Conservation (phyloP, 1,140 invertebrate genomes). For the Steinernema feltiae region DNA sequence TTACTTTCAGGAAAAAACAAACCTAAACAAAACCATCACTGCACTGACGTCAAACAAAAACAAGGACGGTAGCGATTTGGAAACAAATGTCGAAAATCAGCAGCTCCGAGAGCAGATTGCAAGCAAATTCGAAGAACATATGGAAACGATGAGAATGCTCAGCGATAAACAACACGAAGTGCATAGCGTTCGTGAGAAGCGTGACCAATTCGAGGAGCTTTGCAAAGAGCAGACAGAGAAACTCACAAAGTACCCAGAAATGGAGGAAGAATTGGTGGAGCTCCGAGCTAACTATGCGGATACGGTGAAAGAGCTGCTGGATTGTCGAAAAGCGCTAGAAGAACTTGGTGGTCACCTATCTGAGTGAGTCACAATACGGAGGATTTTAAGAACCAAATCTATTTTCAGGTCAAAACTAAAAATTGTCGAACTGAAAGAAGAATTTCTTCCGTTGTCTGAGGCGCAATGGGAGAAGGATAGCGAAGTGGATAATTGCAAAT, state of each 20-base stretch:
- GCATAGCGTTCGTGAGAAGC: conserved; percentile 25
- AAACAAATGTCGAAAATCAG: conserved; percentile 13
- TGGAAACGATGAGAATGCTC: conserved; percentile 20
- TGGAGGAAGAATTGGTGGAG: conserved; percentile 31
- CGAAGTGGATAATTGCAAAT: conserved; percentile 32
- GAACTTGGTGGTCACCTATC: conserved; percentile 43
- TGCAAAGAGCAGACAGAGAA: conserved; percentile 16
- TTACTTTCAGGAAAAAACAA: conserved; percentile 15
- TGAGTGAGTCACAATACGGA: too few relatives aligned
- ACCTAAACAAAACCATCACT: conserved; percentile 7
- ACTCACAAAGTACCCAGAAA: conserved; percentile 8
- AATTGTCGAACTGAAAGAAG: conserved; percentile 41
- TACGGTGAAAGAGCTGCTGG: conserved; percentile 26
- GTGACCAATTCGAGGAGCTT: conserved; percentile 20
- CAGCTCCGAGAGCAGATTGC: conserved; percentile 28
- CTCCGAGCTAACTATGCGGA: conserved; percentile 27
- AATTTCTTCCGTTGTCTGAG: conserved; percentile 43
- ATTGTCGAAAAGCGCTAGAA: conserved; percentile 34
- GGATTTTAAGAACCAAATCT: too few relatives aligned
- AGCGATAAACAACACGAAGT: conserved; percentile 42
- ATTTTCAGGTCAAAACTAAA: conserved; percentile 45
- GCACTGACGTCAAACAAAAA: not conserved
- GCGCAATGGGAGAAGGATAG: conserved; percentile 40
- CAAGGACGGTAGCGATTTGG: not conserved
- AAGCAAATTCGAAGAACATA: conserved; percentile 20